A percentile compares a stretch with the other conserved stretches of the same genome.
These are phyloP conservation scores for Grammomys dolichurus DNA, from an alignment of 2,113 vertebrate species.

Conservation along the genomic window DNA sequence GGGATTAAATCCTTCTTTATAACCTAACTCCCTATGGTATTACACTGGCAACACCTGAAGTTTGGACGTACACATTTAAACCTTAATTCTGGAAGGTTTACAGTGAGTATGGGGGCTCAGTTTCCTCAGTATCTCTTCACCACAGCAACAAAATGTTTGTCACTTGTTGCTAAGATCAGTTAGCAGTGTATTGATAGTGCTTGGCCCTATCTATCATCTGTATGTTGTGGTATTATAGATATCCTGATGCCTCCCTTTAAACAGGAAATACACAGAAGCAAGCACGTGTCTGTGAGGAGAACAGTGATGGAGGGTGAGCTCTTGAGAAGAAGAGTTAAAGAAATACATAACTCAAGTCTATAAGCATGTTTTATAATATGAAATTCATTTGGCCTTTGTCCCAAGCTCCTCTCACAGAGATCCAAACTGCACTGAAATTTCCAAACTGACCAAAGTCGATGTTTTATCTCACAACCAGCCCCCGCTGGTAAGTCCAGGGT, in stretches of 20 bases:
- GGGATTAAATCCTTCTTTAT: not conserved
- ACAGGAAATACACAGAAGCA: not conserved
- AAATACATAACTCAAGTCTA: fast-evolving
- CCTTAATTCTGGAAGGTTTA: no score
- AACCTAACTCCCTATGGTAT: not conserved
- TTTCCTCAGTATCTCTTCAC: not conserved
- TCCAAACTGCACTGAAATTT: not conserved
- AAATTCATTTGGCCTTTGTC: not conserved
- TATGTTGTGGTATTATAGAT: fast-evolving
- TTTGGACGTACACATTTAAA: not conserved
- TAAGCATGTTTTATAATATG: not conserved
- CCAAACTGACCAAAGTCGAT: not conserved
- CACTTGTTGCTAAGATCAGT: no score
- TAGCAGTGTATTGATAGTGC: not conserved
- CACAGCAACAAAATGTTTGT: not conserved
- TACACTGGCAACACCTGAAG: not conserved
- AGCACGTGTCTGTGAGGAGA: not conserved
- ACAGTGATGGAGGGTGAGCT: fast-evolving
- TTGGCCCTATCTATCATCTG: not conserved
- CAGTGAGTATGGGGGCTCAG: fast-evolving
- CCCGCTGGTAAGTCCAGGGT: not conserved
- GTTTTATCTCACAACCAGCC: not conserved
- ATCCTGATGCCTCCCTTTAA: not conserved
- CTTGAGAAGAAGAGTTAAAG: not conserved
- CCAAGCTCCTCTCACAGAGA: not conserved